Conservation (phyloP, 2,797 vertebrate genomes). For the Artibeus jamaicensis region DNA sequence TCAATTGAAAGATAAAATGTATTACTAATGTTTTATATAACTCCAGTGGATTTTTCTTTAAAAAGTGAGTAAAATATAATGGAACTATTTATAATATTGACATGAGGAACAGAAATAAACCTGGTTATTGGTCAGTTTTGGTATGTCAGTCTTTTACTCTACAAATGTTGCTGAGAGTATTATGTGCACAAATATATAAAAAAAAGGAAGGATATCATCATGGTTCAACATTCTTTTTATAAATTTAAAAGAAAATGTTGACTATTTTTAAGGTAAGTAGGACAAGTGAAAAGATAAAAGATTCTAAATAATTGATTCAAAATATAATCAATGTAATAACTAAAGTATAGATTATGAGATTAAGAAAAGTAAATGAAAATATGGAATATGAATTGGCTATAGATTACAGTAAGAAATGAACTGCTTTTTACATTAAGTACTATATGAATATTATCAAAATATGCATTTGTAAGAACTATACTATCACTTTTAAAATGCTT, state of each 20-base stretch:
- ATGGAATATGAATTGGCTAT: neutral
- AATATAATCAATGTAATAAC: conserved; percentile 45
- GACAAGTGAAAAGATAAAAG: neutral
- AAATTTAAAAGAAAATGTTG: conserved; percentile 22
- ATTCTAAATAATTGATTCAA: conserved; percentile 37
- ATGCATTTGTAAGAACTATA: neutral
- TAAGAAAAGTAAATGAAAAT: conserved; percentile 5
- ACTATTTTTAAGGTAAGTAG: conserved; percentile 21
- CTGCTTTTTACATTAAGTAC: neutral
- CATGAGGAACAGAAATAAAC: neutral
- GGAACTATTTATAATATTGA: neutral
- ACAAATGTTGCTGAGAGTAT: neutral
- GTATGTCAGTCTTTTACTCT: neutral
- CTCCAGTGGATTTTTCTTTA: neutral
- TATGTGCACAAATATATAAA: neutral
- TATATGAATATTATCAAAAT: neutral
- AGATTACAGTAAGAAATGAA: neutral
- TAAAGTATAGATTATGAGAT: neutral
- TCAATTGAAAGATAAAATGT: conserved; percentile 17
- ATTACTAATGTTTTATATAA: neutral
- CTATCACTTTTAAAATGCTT: neutral
- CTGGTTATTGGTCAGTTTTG: neutral
- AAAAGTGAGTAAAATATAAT: conserved; percentile 6
- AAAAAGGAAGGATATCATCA: neutral
- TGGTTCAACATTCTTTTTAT: neutral